phyloP scores from a whole-genome alignment of 1,140 invertebrate genomes.

The Latrodectus geometricus region DNA sequence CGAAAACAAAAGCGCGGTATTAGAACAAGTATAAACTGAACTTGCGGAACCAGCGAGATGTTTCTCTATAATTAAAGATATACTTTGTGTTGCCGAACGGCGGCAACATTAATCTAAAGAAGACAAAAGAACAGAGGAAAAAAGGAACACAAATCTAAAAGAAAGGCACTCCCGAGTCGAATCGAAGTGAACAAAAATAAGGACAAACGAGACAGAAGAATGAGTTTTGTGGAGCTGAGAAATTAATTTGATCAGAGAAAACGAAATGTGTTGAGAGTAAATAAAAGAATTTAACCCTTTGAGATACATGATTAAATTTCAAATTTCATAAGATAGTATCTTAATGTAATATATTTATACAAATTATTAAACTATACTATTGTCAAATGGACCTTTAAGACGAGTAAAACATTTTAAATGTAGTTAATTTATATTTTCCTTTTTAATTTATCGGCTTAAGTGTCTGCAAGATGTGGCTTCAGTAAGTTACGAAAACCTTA shows the following conservation, averaged over 20 bases:
- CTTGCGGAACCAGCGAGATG: slow-evolving; percentile 38
- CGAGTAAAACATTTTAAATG: too few relatives aligned
- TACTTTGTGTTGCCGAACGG: slow-evolving; percentile 57
- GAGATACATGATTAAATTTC: too few relatives aligned
- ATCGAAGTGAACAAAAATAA: slow-evolving; percentile 50
- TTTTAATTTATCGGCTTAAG: too few relatives aligned
- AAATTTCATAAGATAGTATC: too few relatives aligned
- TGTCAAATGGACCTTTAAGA: too few relatives aligned
- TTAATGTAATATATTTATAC: too few relatives aligned
- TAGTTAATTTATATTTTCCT: too few relatives aligned
- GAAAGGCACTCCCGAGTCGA: slow-evolving; percentile 42
- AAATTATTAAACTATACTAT: too few relatives aligned
- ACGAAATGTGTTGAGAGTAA: slow-evolving; percentile 9
- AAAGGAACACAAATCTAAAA: slow-evolving; percentile 40
- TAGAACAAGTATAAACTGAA: slow-evolving; percentile 61
- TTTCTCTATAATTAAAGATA: slow-evolving; percentile 62
- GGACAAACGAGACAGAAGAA: slow-evolving; percentile 49
- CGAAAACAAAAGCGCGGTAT: slow-evolving; percentile 35
- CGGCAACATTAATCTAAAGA: slow-evolving; percentile 55
- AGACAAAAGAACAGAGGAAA: slow-evolving; percentile 40
- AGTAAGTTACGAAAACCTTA: too few relatives aligned
- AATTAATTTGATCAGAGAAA: slow-evolving; percentile 45
- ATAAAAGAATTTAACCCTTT: too few relatives aligned
- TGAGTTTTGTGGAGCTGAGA: slow-evolving; percentile 36
- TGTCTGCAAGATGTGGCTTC: too few relatives aligned